Conservation (phyloP, 2,888 invertebrate genomes). For the Lasioglossum villosulum region DNA sequence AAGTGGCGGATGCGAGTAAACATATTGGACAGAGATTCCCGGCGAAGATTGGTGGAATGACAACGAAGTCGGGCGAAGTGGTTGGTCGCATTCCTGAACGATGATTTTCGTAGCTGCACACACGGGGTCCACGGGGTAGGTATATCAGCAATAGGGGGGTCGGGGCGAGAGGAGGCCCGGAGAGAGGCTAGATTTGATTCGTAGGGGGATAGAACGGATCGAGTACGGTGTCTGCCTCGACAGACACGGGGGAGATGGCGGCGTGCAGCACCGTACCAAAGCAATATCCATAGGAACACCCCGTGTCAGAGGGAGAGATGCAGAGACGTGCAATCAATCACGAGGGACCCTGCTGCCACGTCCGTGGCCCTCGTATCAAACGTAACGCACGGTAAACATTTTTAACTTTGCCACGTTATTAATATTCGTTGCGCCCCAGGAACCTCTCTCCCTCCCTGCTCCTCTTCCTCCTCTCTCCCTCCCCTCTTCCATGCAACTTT, state of each 20-base stretch:
- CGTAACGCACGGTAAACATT: conserved; percentile 83
- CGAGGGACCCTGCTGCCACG: conserved; percentile 81
- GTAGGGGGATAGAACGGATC: conserved; percentile 68
- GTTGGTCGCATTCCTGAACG: conserved; percentile 48
- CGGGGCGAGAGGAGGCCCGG: background rate
- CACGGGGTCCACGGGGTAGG: conserved; percentile 7
- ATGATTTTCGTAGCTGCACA: conserved; percentile 59
- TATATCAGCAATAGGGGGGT: conserved; percentile 5
- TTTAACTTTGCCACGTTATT: conserved; percentile 84
- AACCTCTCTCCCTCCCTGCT: conserved; percentile 55
- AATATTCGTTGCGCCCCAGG: conserved; percentile 81
- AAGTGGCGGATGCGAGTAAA: background rate
- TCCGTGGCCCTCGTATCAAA: conserved; percentile 83
- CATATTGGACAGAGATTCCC: conserved; percentile 41
- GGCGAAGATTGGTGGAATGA: conserved; percentile 27
- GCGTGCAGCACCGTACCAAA: conserved; percentile 78
- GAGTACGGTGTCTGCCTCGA: conserved; percentile 70
- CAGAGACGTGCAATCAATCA: conserved; percentile 83
- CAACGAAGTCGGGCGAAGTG: conserved; percentile 8
- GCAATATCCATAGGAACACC: conserved; percentile 80
- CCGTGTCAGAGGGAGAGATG: conserved; percentile 78
- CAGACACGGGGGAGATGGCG: conserved; percentile 76
- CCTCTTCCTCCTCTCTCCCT: conserved; percentile 26
- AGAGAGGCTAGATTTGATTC: conserved; percentile 66
- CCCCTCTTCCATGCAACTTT: conserved; percentile 12